phyloP scores from a whole-genome alignment of 2,797 vertebrate species.

The Eleutherodactylus coqui region DNA sequence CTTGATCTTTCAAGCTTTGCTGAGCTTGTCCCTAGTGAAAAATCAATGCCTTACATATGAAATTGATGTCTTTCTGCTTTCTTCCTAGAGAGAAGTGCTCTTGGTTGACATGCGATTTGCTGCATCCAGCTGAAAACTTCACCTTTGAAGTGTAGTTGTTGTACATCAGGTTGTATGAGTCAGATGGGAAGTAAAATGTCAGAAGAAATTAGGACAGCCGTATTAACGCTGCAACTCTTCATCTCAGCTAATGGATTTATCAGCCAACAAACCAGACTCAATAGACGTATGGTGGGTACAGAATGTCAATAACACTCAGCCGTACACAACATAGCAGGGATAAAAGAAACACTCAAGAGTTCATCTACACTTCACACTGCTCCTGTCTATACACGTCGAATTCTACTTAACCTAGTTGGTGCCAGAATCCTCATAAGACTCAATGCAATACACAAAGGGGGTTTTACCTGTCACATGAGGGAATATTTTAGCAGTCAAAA shows the following conservation, averaged over 20 bases:
- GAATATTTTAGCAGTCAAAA: not conserved
- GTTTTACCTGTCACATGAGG: not conserved
- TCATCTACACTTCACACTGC: slow-evolving; percentile 48
- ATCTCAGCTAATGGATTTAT: slow-evolving; percentile 55
- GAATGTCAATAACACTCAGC: slow-evolving; percentile 46
- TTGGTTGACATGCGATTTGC: slow-evolving; percentile 23
- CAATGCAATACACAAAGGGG: not conserved
- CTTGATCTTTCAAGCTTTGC: slow-evolving; percentile 22
- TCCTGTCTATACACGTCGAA: slow-evolving; percentile 51
- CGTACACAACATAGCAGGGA: slow-evolving; percentile 23
- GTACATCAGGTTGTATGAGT: slow-evolving; percentile 32
- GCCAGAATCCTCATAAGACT: not conserved
- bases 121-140: slow-evolving; percentile 17
- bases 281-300: slow-evolving; percentile 40
- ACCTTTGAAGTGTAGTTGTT: slow-evolving; percentile 50
- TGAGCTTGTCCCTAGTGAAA: slow-evolving; percentile 40
- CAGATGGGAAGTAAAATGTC: slow-evolving; percentile 57
- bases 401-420: slow-evolving; percentile 48
- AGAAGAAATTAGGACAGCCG: slow-evolving; percentile 55
- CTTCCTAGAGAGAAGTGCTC: not conserved
- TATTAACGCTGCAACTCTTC: slow-evolving; percentile 43
- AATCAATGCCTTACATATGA: slow-evolving; percentile 6
- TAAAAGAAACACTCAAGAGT: slow-evolving; percentile 44
- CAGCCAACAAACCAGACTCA: slow-evolving; percentile 46
- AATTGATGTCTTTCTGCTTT: slow-evolving; percentile 20